phyloP scores from a whole-genome alignment of 2,113 vertebrate species.

The Mungos mungo region DNA sequence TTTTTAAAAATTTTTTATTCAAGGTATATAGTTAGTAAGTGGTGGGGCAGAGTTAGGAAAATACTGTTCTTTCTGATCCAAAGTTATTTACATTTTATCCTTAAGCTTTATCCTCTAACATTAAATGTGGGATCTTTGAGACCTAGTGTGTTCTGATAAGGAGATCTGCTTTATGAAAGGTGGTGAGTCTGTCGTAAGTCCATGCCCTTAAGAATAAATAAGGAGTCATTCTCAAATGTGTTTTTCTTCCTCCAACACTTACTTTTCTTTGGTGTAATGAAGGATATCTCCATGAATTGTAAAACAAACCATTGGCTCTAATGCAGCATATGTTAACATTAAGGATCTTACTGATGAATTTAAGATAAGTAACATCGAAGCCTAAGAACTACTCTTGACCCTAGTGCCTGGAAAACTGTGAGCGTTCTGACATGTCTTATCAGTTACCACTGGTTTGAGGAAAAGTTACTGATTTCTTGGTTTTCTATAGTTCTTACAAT shows the following conservation, averaged over 20 bases:
- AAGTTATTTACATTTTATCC: not conserved
- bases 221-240: constrained; percentile 6
- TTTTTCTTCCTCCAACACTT: constrained; percentile 58
- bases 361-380: constrained; percentile 11
- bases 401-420: not conserved
- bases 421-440: not conserved
- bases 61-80: not conserved
- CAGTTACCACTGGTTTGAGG: not conserved
- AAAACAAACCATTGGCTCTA: constrained; percentile 56
- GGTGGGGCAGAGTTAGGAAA: not conserved
- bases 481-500: constrained; percentile 17
- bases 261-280: not conserved
- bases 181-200: not conserved
- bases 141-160: not conserved
- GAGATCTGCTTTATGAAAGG: not conserved
- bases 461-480: not conserved
- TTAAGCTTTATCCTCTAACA: not conserved
- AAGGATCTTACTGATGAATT: constrained; percentile 45
- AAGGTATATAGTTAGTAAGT: not conserved
- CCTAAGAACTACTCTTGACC: not conserved
- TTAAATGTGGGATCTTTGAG: not conserved
- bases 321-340: constrained; percentile 49
- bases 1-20: not conserved
- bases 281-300: constrained; percentile 27
- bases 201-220: constrained; percentile 24